Evolutionary conservation across 1,140 invertebrate species (phyloP), one percentile per base, ranked within the genome.

Genomic region (Pararge aegeria): DNA sequence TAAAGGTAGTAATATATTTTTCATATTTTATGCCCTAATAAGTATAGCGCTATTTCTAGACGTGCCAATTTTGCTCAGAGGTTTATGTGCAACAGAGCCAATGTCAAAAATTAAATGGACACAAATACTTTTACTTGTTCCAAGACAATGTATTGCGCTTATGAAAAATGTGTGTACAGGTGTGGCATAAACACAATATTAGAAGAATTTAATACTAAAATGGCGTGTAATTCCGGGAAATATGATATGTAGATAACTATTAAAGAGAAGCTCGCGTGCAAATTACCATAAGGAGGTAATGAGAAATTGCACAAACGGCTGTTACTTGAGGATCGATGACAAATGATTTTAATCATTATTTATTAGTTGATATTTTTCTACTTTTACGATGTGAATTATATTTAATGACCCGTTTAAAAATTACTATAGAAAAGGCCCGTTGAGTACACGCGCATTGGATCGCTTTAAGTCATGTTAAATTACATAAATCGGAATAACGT

Each of bases 281-380:
- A 46, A 46, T 46, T 46, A 46, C 42, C 38, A 18, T 46, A 18
- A 18, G 5, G 42, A n/a, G 6, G 42, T 46, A 20, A 20, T 20
- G 42, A 20, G 42, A 46, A 46, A 46, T 46, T 40, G 9, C 12
- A 46, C 42, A 1, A 20, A 20, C 19, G 18, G 42, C 42, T 19
- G 42, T 46, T 3, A 12, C 15, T 20, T 19, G 18, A 20, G 18
- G 6, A 46, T 46, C 42, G 42, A 46, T 46, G 42, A 46, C 42
- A 46, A 46, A 46, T 20, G 42, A 46, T 46, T 20, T 20, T 46
- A 46, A 46, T 46, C 42, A 46, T 46, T 19, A 20, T 46, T 46
- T 46, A 46, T 46, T 42, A 42, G 13, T 12, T 3, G 4, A 18
- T 42, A 15, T 16, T 16, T n/a, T 42, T 18, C 38, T 18, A 42